Conservation (phyloP, 2,888 invertebrate genomes). For the Caenorhabditis imperialis region DNA sequence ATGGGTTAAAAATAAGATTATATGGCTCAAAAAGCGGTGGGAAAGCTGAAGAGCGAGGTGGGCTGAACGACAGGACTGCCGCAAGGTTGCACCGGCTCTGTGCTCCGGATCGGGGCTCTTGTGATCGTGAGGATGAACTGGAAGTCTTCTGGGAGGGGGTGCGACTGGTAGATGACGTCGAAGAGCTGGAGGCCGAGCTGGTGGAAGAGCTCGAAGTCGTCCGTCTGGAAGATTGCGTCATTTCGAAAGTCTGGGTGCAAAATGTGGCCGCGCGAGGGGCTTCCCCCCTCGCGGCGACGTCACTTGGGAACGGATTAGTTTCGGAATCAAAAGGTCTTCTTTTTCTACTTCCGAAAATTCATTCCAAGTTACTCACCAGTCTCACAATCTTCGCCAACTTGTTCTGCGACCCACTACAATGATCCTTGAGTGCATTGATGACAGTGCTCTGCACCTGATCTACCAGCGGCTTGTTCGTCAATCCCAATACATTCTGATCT, state of each 20-base stretch:
- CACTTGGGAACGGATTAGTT: slow-evolving; percentile 1
- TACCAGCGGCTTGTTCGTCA: slow-evolving; percentile 80
- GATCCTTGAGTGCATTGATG: slow-evolving; percentile 93
- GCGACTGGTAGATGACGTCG: slow-evolving; percentile 13
- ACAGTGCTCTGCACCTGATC: slow-evolving; percentile 97
- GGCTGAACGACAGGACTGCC: slow-evolving; percentile 31
- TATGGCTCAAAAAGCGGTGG: slow-evolving; percentile 19
- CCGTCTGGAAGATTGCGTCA: slow-evolving; percentile 33
- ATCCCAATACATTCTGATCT: slow-evolving; percentile 53
- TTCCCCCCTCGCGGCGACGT: slow-evolving; percentile 9
- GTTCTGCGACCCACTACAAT: slow-evolving; percentile 79
- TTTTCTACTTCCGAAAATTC: slow-evolving; percentile 6
- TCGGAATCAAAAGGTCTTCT: slow-evolving; percentile 4
- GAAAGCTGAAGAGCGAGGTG: slow-evolving; percentile 1
- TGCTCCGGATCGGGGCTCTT: slow-evolving; percentile 33
- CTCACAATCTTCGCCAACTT: slow-evolving; percentile 72
- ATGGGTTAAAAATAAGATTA: slow-evolving; percentile 7
- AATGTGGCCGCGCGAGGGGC: not conserved
- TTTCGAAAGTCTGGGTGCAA: slow-evolving; percentile 9
- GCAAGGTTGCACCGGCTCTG: slow-evolving; percentile 25
- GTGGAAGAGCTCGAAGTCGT: slow-evolving; percentile 58
- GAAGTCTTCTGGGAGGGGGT: slow-evolving; percentile 27
- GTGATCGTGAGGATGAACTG: slow-evolving; percentile 10
- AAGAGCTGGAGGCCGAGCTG: slow-evolving; percentile 37
- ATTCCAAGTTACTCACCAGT: slow-evolving; percentile 64